A percentile compares a stretch with the other conserved stretches of the same genome.
phyloP scores from a whole-genome alignment of 1,140 invertebrate genomes.

The Lamellibrachia luymesi region DNA sequence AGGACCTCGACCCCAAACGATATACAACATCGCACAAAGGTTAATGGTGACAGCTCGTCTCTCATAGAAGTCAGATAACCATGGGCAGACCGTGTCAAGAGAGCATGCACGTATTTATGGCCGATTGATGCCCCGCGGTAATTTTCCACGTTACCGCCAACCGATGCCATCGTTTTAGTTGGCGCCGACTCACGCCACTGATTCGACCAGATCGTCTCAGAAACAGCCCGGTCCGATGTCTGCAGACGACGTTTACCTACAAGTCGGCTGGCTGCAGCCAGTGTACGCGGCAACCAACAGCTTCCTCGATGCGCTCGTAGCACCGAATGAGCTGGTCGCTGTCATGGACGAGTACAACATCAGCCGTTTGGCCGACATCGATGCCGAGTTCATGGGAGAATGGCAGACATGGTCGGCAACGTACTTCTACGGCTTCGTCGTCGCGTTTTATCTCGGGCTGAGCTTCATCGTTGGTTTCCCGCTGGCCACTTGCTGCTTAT shows the following conservation, averaged over 20 bases:
- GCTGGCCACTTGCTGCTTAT: neutral
- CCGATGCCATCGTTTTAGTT: neutral
- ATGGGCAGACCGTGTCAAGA: neutral
- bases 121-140: no score
- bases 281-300: neutral
- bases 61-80: neutral
- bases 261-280: neutral
- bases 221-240: neutral
- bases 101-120: neutral
- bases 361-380: neutral
- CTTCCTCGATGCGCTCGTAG: neutral
- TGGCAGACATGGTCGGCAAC: neutral
- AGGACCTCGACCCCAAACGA: neutral
- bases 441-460: neutral
- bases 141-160: neutral
- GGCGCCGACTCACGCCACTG: neutral
- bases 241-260: neutral
- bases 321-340: neutral
- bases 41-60: neutral
- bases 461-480: neutral
- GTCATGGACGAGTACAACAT: neutral
- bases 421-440: neutral
- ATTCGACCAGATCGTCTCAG: neutral
- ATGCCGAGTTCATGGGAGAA: neutral
- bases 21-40: neutral